Evolutionary conservation across 64 coral and sea anemone genomes (phyloP), one percentile per base, ranked within the genome.

Genomic region (Orbicella faveolata): DNA sequence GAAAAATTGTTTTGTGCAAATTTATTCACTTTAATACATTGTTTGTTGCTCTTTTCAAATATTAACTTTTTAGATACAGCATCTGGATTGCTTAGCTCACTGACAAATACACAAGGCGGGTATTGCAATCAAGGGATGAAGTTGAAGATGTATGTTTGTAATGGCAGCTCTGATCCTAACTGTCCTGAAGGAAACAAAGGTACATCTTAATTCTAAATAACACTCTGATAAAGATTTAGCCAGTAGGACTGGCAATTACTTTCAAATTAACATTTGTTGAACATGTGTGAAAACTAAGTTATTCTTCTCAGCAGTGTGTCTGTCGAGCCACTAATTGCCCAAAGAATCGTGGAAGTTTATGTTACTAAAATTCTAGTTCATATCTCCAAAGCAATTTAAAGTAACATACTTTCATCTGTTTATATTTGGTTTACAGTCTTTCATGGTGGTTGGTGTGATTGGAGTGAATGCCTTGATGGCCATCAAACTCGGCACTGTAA

Each of bases 101-200:
- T 92, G 26, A 18, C 2, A 12, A 92, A 80, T 19, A 2, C 33
- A 0, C 77, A 25, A 35, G 90, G 90, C 26, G 90, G 90, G 37
- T 34, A 63, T 70, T 92, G 90, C 37, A 79, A 54, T 19, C 48
- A 52, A 20, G 62, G 77, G 3, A 80, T 92, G 90, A 92, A 87
- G 37, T 73, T 92, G 90, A 92, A 92, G 59, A 87, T 92, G 1
- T 92, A 92, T 87, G 90, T 92, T 35, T 92, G 90, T 30, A 59
- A 64, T 5, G 54, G 19, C 33, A 30, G 16, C 9, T 69, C 37
- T 62, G 90, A 92, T n/a, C 35, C 74, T 21, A 79, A 70, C 34
- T 92, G 90, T 52, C 83, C n/a, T 39, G 15, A 79, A 16, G 77
- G 83, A 79, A 92, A 92, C 39, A 48, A 63, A 52, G 90, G 90